Base-by-base conservation (phyloP, 2,797 vertebrate species). In the Microchirus variegatus region DNA sequence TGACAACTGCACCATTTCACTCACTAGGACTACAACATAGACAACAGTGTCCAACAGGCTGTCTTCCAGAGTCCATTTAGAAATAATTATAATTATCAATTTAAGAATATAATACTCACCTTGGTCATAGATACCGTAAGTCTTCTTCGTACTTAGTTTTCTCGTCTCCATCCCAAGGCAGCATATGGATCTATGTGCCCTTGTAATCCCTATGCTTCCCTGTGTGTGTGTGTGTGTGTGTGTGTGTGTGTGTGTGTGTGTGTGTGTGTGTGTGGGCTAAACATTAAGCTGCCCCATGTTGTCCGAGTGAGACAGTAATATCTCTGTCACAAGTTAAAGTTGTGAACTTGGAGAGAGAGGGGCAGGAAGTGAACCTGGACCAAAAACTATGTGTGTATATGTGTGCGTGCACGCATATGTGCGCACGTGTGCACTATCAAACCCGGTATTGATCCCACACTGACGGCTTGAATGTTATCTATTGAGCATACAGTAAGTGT, bases 221-320 rank as follows among this genome's bases (percentile, higher is more conserved):
- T 69, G 15, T 74, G 35, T 58, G 48, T 82, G 75, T 74, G 35
- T 58, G 48, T 82, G 75, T 67, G 67, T 73, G 58, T 65, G 16
- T 81, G 37, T 68, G 63, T 67, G 22, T 81, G 41, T 60, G 58
- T 75, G 69, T 70, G 59, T 61, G 42, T 60, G 59, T 76, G 63
- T 68, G 62, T 76, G 35, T 62, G 50, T 82, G 75, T 67, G 63
- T 74, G 57, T 69, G 37, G 59, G 91, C 86, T 93, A 94, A 94
- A 92, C 86, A 94, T 93, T 93, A 94, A 93, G 79, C 93, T 65
- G 63, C 53, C 73, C 69, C 31, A 43, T 74, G 76, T 75, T 82
- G 85, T 81, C 75, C 67, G 73, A 78, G 41, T 22, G 56, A 70
- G 67, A 83, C 73, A 82, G 68, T 31, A 60, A 85, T 75, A 71